These are phyloP conservation scores for Corapipo altera DNA, from an alignment of 2,113 vertebrate species.

Conservation along the genomic window DNA sequence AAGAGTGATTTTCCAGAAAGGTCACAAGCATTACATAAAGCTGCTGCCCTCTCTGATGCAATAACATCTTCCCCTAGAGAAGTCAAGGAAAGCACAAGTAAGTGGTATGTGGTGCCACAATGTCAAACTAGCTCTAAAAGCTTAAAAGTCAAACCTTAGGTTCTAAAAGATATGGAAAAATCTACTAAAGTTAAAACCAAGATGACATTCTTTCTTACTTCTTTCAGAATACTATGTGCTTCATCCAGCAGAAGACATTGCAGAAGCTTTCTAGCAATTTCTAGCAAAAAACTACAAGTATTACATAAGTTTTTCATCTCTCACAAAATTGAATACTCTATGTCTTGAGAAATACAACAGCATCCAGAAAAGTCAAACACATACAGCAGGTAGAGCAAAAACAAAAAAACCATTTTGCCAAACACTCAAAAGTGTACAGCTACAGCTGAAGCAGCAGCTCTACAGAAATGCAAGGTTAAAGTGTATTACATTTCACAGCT, in stretches of 20 bases:
- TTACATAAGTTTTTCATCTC: accelerated
- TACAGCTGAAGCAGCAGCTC: neutral
- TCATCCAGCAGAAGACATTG: neutral
- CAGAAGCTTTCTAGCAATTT: neutral
- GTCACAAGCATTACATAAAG: constrained; percentile 92
- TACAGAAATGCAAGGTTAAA: neutral
- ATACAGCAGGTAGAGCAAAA: neutral
- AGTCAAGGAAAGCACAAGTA: neutral
- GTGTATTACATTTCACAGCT: neutral
- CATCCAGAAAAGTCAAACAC: neutral
- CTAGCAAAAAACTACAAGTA: neutral
- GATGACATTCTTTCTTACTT: neutral
- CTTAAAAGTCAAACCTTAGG: neutral
- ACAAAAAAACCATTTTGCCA: neutral
- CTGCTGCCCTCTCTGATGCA: constrained; percentile 91
- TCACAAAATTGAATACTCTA: neutral
- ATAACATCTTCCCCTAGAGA: constrained; percentile 91
- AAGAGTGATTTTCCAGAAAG: constrained; percentile 97
- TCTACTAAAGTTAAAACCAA: neutral
- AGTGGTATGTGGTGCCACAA: neutral
- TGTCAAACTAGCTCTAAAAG: neutral
- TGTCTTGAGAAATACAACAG: neutral
- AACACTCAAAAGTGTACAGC: neutral
- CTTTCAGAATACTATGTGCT: neutral
- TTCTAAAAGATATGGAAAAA: neutral